Conservation (phyloP, 2,797 vertebrate genomes). For the Poecilia picta region DNA sequence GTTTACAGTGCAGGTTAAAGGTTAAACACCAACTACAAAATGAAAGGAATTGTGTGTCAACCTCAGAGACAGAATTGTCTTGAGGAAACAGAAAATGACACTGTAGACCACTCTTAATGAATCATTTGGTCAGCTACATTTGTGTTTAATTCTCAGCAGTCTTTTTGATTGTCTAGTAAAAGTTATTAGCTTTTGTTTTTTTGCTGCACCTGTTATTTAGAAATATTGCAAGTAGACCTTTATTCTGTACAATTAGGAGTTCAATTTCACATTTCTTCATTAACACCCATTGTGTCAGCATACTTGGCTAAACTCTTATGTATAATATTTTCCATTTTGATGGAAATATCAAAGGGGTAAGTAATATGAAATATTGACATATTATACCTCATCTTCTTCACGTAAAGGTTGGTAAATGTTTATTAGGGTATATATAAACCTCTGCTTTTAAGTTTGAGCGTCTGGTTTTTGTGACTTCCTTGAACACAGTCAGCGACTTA, state of each 20-base stretch:
- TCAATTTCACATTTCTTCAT: not conserved
- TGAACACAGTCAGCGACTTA: slow-evolving; percentile 57
- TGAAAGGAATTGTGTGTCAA: too few species aligned
- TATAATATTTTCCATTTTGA: slow-evolving; percentile 8
- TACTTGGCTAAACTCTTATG: slow-evolving; percentile 18
- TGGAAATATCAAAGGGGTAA: not conserved
- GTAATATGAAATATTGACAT: too few species aligned
- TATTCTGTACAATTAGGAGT: not conserved
- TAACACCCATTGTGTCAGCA: not conserved
- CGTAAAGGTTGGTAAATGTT: not conserved
- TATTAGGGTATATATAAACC: slow-evolving; percentile 4
- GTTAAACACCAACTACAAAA: too few species aligned
- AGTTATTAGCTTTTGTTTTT: slow-evolving; percentile 1
- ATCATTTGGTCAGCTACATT: not conserved
- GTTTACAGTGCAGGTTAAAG: too few species aligned
- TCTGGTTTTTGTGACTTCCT: slow-evolving; percentile 22
- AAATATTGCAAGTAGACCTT: not conserved
- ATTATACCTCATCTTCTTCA: not conserved
- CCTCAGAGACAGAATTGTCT: too few species aligned
- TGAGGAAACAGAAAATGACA: too few species aligned
- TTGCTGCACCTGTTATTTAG: not conserved
- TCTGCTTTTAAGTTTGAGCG: slow-evolving; percentile 28
- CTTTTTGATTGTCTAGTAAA: not conserved
- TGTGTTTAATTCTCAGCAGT: not conserved
- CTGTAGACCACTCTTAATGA: not conserved